A percentile compares a stretch with the other conserved stretches of the same genome.
Conservation (phyloP, 2,113 vertebrate genomes). For the Petromus typicus region DNA sequence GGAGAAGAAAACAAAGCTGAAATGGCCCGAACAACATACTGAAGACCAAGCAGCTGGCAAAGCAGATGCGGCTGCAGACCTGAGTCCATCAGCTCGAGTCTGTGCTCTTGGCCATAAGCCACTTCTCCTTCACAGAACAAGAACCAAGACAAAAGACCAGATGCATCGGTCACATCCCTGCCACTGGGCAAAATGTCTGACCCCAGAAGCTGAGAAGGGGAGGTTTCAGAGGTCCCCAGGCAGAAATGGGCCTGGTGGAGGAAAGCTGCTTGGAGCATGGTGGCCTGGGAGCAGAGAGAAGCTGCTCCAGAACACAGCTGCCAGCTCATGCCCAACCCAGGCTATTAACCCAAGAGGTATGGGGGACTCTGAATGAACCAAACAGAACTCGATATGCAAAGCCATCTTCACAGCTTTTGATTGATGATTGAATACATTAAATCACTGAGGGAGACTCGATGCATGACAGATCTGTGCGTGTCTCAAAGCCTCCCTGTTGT, state of each 20-base stretch:
- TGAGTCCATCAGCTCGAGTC: not conserved
- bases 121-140: not conserved
- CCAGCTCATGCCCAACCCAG: not conserved
- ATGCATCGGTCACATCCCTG: not conserved
- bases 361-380: not conserved
- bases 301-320: not conserved
- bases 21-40: not conserved
- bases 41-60: not conserved
- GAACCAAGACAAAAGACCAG: not conserved
- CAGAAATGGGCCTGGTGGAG: not conserved
- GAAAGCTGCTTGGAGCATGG: not conserved
- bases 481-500: too few relatives aligned
- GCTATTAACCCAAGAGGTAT: not conserved
- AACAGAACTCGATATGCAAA: not conserved
- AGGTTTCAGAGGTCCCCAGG: not conserved
- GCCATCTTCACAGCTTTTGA: not conserved
- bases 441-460: too few relatives aligned
- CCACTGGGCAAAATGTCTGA: not conserved
- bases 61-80: too few relatives aligned
- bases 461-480: too few relatives aligned
- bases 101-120: fast-evolving
- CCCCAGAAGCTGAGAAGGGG: not conserved
- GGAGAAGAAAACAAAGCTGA: not conserved
- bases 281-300: not conserved
- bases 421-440: not conserved